Percentiles rank a stretch among this genome's conserved stretches.
Conservation (phyloP, 2,113 vertebrate genomes). For the Mesitornis unicolor region DNA sequence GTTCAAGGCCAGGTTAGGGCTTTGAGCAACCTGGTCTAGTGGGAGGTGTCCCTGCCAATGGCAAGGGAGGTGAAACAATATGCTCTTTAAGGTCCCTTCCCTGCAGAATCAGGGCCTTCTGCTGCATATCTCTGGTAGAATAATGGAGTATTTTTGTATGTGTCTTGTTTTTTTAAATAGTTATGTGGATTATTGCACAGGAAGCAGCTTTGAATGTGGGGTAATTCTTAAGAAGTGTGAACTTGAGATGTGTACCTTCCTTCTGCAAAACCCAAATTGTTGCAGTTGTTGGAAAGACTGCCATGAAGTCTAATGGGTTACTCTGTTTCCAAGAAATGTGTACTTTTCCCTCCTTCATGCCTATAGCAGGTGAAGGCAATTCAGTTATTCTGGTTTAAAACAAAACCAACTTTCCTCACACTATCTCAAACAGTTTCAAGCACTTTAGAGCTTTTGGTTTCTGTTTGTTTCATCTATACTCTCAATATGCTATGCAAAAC, state of each 20-base stretch:
- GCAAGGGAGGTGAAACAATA: too few relatives aligned
- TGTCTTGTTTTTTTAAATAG: background rate
- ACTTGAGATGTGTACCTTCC: background rate
- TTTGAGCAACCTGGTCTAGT: too few relatives aligned
- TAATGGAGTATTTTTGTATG: background rate
- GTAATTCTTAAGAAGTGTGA: background rate
- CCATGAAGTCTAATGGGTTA: background rate
- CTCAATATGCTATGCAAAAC: background rate
- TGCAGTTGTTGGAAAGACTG: background rate
- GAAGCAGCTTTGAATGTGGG: background rate
- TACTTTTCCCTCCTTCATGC: rapidly evolving
- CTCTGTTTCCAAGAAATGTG: background rate
- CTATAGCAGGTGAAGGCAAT: background rate
- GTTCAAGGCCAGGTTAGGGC: too few relatives aligned
- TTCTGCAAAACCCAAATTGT: background rate
- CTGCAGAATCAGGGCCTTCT: background rate
- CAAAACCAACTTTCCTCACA: background rate
- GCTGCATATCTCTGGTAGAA: background rate
- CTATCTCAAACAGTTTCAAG: background rate
- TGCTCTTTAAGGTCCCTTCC: too few relatives aligned
- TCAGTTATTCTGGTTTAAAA: background rate
- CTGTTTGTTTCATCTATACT: background rate
- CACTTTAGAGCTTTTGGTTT: background rate
- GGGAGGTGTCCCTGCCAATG: too few relatives aligned
- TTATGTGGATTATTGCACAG: rapidly evolving